A percentile compares a stretch with the other conserved stretches of the same genome.
Conservation (phyloP, 2,113 vertebrate genomes). For the Balaeniceps rex region DNA sequence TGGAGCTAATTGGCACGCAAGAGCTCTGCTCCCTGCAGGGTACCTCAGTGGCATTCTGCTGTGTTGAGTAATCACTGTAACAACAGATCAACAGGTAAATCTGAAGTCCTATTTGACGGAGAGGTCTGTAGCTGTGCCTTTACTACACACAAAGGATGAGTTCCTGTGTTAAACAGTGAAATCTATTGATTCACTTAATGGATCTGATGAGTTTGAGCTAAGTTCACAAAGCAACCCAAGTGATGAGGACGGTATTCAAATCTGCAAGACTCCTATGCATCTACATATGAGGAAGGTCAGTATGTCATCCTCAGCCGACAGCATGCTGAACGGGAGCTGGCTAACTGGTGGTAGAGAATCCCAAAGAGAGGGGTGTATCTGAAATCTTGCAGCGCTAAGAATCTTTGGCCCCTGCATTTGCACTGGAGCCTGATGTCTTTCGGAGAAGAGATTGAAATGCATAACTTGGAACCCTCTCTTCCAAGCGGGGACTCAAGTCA, state of each 20-base stretch:
- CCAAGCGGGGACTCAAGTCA: background rate
- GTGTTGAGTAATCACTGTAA: background rate
- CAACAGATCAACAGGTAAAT: background rate
- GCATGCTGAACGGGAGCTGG: background rate
- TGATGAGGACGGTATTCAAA: background rate
- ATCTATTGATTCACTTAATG: background rate
- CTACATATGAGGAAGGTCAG: background rate
- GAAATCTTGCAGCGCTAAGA: background rate
- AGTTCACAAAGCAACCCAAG: background rate
- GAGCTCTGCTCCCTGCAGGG: background rate
- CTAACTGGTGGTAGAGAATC: background rate
- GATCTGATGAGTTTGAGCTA: background rate
- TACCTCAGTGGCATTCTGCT: background rate
- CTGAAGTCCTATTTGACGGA: background rate
- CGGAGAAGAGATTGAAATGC: background rate
- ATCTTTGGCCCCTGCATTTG: background rate
- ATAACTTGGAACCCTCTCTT: background rate
- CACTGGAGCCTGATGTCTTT: background rate
- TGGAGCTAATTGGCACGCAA: background rate
- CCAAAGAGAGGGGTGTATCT: background rate
- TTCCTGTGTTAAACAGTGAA: background rate
- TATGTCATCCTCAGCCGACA: too few relatives aligned
- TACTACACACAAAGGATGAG: rapidly evolving
- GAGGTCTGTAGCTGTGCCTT: background rate
- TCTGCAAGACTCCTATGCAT: background rate